Percentiles rank a stretch among this genome's conserved stretches.
Evolutionary conservation across 2,888 invertebrate species (phyloP).

Genomic region (Drosophila heteroneura): DNA sequence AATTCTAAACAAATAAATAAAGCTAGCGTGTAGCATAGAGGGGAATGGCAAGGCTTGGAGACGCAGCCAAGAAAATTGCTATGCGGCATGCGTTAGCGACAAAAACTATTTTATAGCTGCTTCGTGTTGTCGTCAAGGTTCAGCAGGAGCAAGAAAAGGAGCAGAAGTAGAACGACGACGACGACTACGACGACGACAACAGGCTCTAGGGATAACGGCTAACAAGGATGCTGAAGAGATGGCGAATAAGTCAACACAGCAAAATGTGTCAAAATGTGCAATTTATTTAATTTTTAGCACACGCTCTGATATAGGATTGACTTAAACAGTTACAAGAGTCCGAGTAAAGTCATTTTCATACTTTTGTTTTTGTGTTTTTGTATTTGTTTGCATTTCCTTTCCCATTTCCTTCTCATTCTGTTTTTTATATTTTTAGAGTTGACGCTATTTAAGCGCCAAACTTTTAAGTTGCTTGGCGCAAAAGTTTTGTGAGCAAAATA

Average conservation of each 20-base stretch:
- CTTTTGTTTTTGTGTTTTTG: conserved; percentile 46
- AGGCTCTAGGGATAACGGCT: conserved; percentile 47
- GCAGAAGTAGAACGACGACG: background rate
- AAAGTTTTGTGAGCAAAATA: conserved; percentile 74
- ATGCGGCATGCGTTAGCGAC: conserved; percentile 77
- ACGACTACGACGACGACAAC: conserved; percentile 30
- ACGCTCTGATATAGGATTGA: conserved; percentile 59
- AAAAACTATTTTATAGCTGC: conserved; percentile 79
- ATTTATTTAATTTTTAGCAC: conserved; percentile 83
- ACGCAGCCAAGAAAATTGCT: conserved; percentile 64
- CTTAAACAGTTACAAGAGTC: conserved; percentile 46
- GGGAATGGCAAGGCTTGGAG: conserved; percentile 9
- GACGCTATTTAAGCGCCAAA: conserved; percentile 76
- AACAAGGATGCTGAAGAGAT: conserved; percentile 63
- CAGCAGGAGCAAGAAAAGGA: conserved; percentile 11
- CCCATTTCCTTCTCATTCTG: conserved; percentile 1
- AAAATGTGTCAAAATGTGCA: conserved; percentile 84
- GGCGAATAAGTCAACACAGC: conserved; percentile 81
- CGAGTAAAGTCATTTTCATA: conserved; percentile 73
- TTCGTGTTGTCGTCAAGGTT: conserved; percentile 78
- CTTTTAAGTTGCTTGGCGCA: conserved; percentile 74
- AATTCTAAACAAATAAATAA: conserved; percentile 79
- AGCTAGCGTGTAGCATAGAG: conserved; percentile 55
- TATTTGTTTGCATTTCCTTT: conserved; percentile 44
- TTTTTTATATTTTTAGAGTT: conserved; percentile 54